phyloP scores from a whole-genome alignment of 2,797 vertebrate species.

The Florisuga fusca region DNA sequence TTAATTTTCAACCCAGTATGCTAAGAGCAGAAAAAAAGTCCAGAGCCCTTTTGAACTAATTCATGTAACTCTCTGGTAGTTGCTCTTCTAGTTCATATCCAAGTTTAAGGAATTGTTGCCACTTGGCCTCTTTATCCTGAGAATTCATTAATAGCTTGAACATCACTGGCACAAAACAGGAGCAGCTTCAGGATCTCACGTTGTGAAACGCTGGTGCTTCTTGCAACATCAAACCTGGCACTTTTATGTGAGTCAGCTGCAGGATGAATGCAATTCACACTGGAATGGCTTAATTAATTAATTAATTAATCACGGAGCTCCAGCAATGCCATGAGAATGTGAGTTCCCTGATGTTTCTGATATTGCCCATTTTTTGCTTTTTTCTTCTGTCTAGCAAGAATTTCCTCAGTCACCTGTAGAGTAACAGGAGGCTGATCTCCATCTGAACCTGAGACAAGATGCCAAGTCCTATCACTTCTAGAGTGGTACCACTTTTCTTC shows the following conservation, averaged over 20 bases:
- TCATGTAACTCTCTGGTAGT: neutral
- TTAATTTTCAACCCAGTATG: neutral
- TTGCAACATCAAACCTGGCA: neutral
- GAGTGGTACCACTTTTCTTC: neutral
- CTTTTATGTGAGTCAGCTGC: neutral
- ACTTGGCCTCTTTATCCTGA: neutral
- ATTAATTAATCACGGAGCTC: neutral
- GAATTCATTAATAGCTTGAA: neutral
- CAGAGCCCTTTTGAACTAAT: neutral
- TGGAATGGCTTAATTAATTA: neutral
- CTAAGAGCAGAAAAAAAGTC: neutral
- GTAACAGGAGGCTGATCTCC: neutral
- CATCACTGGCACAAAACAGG: neutral
- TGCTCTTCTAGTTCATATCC: neutral
- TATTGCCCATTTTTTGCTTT: neutral
- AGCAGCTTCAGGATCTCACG: neutral
- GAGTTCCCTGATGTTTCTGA: fast-evolving
- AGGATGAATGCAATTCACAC: neutral
- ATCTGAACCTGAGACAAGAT: neutral
- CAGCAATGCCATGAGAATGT: neutral
- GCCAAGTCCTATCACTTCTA: neutral
- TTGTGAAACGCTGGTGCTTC: neutral
- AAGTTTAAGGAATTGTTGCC: neutral
- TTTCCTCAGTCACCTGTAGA: neutral
- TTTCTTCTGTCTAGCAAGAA: neutral